Conservation (phyloP, 2,888 invertebrate genomes). For the Pseudococcus jackbeardsleyi region DNA sequence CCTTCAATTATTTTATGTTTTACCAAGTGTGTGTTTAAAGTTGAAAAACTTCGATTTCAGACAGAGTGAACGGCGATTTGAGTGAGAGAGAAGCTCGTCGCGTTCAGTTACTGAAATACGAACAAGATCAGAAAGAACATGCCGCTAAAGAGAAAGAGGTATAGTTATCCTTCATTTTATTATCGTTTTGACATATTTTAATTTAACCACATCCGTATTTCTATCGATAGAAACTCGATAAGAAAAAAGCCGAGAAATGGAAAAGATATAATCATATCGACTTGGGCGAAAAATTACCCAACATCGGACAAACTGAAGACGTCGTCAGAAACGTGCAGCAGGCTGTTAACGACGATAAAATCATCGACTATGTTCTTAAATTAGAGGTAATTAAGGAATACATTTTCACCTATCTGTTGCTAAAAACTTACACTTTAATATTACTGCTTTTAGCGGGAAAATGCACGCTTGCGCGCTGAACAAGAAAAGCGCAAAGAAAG, state of each 20-base stretch:
- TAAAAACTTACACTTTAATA: not conserved
- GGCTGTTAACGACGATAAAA: not conserved
- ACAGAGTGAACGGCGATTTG: not conserved
- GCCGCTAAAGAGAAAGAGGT: slow-evolving; percentile 52
- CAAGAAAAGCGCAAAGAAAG: not conserved
- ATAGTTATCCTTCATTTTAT: not conserved
- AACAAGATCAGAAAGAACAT: not conserved
- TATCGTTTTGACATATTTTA: not conserved
- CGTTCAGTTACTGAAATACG: slow-evolving; percentile 13
- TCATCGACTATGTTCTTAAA: not conserved
- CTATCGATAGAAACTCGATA: not conserved
- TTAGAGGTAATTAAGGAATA: not conserved
- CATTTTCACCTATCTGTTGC: not conserved
- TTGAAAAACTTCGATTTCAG: not conserved
- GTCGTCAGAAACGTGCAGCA: not conserved
- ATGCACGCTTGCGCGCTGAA: not conserved
- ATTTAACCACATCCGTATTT: not conserved
- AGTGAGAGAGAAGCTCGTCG: slow-evolving; percentile 12
- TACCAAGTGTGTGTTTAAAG: not conserved
- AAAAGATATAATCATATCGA: slow-evolving; percentile 44
- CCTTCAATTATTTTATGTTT: not conserved
- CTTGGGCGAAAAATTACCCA: not conserved
- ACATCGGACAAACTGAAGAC: not conserved
- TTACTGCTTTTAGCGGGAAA: not conserved
- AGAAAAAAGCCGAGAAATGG: slow-evolving; percentile 41